These are phyloP conservation scores for Dinocampus coccinellae DNA, from an alignment of 2,888 invertebrate species.

Conservation along the genomic window DNA sequence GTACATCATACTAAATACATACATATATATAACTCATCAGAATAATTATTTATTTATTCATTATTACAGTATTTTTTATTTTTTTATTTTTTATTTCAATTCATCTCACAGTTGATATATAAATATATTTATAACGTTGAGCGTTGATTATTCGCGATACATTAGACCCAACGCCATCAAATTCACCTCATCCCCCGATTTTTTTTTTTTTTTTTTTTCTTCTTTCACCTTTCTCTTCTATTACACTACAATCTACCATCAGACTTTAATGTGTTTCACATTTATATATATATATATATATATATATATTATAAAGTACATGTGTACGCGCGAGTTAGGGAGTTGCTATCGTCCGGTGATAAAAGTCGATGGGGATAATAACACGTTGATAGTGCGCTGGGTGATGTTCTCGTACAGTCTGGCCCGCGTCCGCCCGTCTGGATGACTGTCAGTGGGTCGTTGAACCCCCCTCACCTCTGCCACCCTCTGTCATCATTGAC, in stretches of 20 bases:
- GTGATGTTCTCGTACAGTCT: conserved; percentile 70
- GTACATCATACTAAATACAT: too few relatives aligned
- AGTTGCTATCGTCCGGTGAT: conserved; percentile 59
- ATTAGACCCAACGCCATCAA: conserved; percentile 1
- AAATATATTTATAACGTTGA: background rate
- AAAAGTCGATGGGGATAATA: conserved; percentile 64
- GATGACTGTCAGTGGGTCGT: conserved; percentile 66
- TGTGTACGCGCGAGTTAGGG: background rate
- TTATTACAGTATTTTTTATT: background rate
- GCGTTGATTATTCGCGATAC: background rate
- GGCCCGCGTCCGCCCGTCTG: conserved; percentile 69
- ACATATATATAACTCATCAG: too few relatives aligned
- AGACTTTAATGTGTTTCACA: background rate
- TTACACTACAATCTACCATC: background rate
- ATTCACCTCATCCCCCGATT: background rate
- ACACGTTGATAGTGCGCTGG: conserved; percentile 49
- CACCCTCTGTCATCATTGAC: conserved; percentile 9
- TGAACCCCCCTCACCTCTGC: conserved; percentile 71
- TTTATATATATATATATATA: background rate
- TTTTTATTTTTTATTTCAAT: background rate
- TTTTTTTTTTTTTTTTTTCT: too few relatives aligned
- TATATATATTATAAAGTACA: background rate
- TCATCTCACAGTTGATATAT: background rate
- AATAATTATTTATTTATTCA: too few relatives aligned
- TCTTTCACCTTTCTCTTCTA: too few relatives aligned